phyloP scores from a whole-genome alignment of 2,888 invertebrate species.

The Cataglyphis albicans region DNA sequence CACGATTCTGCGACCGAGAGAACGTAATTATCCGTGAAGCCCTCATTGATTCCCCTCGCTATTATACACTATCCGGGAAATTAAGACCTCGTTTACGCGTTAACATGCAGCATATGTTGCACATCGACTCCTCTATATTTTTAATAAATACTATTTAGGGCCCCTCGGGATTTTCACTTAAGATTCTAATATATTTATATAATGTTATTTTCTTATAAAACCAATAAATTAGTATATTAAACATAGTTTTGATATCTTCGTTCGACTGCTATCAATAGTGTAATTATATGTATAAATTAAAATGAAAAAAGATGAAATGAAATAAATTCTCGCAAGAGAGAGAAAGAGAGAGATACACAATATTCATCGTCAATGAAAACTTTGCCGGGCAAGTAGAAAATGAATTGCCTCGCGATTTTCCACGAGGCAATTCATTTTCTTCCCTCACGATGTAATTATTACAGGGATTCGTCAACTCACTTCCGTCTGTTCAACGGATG shows the following conservation, averaged over 20 bases:
- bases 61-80: conserved; percentile 43
- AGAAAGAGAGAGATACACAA: neutral
- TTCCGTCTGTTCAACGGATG: conserved; percentile 4
- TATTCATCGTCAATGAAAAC: neutral
- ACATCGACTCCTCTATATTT: neutral
- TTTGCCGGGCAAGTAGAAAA: neutral
- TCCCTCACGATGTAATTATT: neutral
- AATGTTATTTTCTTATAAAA: neutral
- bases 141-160: neutral
- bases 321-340: neutral
- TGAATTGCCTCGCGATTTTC: neutral
- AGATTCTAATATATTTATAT: neutral
- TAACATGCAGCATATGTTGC: neutral
- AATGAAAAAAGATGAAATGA: neutral
- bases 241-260: neutral
- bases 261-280: neutral
- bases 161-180: neutral
- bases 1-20: conserved; percentile 31
- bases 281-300: neutral
- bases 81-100: neutral
- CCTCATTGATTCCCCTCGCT: conserved; percentile 61
- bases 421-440: neutral
- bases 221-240: neutral
- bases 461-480: neutral
- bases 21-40: conserved; percentile 69